A percentile compares a stretch with the other conserved stretches of the same genome.
Conservation (phyloP, 2,797 vertebrate species). For the Pseudochirops cupreus region DNA sequence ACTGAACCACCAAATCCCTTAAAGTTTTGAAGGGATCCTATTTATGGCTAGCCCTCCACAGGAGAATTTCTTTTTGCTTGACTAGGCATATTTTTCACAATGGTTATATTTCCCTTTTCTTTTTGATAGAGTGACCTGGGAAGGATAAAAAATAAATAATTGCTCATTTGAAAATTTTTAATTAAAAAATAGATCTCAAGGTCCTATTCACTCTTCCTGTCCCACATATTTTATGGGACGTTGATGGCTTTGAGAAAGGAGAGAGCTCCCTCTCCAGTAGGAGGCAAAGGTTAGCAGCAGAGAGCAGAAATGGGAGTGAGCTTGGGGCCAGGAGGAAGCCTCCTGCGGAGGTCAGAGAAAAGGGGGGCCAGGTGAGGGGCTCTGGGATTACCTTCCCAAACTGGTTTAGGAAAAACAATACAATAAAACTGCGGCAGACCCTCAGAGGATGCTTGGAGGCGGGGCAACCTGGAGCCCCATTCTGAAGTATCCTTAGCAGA, state of each 20-base stretch:
- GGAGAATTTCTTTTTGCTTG: neutral
- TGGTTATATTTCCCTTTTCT: neutral
- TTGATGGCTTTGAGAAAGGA: neutral
- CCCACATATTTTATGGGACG: neutral
- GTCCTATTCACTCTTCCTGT: neutral
- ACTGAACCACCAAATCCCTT: neutral
- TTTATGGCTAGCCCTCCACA: neutral
- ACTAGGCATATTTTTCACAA: neutral
- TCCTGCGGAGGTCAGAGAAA: neutral
- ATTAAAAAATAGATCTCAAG: neutral
- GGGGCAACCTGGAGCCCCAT: neutral
- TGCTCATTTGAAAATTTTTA: neutral
- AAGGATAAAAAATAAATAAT: neutral
- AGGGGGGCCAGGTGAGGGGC: neutral
- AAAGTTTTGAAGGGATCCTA: neutral
- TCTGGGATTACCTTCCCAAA: neutral
- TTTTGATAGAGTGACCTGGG: neutral
- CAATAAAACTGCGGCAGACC: conserved; percentile 6
- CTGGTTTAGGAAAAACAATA: neutral
- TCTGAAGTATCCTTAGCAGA: neutral
- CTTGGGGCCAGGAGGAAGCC: neutral
- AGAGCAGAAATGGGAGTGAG: neutral
- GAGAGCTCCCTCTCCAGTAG: neutral
- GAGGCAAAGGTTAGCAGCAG: neutral
- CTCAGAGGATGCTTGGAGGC: too few relatives aligned